phyloP scores from a whole-genome alignment of 2,113 vertebrate species.

The Ciconia maguari region DNA sequence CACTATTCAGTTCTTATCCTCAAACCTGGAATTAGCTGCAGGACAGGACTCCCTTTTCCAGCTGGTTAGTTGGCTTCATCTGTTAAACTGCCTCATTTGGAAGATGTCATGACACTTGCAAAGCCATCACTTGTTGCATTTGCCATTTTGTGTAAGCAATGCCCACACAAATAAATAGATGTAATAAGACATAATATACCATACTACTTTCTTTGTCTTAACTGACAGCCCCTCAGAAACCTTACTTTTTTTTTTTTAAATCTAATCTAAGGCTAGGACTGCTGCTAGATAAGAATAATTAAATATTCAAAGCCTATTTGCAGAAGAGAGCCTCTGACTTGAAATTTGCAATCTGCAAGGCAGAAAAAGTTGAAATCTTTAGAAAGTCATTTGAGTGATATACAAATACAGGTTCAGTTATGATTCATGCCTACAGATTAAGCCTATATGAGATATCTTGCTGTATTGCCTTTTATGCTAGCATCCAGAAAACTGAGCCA shows the following conservation, averaged over 20 bases:
- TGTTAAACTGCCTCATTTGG: not conserved
- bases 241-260: not conserved
- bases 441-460: not conserved
- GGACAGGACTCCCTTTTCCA: not conserved
- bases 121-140: not conserved
- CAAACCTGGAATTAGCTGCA: not conserved
- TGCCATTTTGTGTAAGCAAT: not conserved
- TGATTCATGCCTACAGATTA: not conserved
- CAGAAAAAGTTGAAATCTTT: not conserved
- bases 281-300: not conserved
- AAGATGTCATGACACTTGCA: not conserved
- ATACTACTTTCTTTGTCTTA: not conserved
- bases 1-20: not conserved
- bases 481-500: not conserved
- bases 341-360: not conserved
- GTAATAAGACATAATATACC: not conserved
- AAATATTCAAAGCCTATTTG: not conserved
- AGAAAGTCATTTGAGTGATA: not conserved
- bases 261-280: not conserved
- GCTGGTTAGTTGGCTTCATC: not conserved
- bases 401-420: not conserved
- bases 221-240: not conserved
- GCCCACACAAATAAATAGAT: not conserved
- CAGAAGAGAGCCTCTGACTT: not conserved
- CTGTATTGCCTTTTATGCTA: not conserved